Base-by-base conservation (phyloP, 2,797 vertebrate species). In the Spatula clypeata region DNA sequence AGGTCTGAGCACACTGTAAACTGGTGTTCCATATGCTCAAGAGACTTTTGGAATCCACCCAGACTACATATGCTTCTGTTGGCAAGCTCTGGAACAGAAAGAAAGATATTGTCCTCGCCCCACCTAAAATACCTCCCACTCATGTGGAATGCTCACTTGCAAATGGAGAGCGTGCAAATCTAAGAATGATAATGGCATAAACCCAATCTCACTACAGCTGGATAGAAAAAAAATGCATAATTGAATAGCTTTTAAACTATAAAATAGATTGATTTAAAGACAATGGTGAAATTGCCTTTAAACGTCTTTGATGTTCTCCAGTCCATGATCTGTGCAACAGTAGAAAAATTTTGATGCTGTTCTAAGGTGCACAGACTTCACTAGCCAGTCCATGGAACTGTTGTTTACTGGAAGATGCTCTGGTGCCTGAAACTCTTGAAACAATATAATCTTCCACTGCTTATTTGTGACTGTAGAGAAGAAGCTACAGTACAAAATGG, bases 91-190 rank as follows among this genome's bases (percentile, higher is more conserved):
- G 2, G 29, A 94, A 80, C 79, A 82, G 95, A 92, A 95, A 94
- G 95, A 90, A 92, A 96, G 97, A 95, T 91, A 94, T 97, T 97
- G 96, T 97, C 92, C 67, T 97, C 88, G 49, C 93, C 90, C 93
- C 94, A 96, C 94, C 95, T 97, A 96, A 87, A 94, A 89, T 92
- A 95, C 86, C 92, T 97, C 97, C 96, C 86, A 97, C 97, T 96
- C 93, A 36, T 93, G 87, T 80, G 74, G 95, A 96, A 96, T 95
- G 96, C 94, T 97, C 96, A 89, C 94, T 96, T 96, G 83, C 74
- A 87, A 92, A 95, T 40, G 80, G 71, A 54, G 64, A 85, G 54
- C 67, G 1, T 38, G 32, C 44, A 79, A 8, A 67, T 88, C 80
- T 85, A 77, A 76, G 77, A 85, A 76, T 34, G 65, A 36, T 66